Evolutionary conservation across 2,888 invertebrate genomes (phyloP), one percentile per base, ranked within the genome.

Genomic region (Himalopsyche japonica): DNA sequence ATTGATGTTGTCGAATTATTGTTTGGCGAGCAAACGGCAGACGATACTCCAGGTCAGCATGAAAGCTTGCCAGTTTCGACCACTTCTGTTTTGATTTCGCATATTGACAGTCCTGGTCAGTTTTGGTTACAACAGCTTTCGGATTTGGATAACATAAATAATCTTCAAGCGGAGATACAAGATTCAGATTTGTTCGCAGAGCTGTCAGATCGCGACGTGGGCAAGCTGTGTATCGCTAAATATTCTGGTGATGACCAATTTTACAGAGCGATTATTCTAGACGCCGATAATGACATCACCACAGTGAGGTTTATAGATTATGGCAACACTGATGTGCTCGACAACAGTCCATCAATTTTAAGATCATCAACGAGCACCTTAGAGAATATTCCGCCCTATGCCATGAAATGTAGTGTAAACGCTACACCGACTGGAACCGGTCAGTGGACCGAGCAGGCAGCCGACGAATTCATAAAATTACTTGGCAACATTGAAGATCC

Each of bases 221-320:
- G 95, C 8, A 93, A 94, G 0, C 88, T 94, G 0, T 96, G 96
- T 88, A 92, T 95, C 79, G 98, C 98, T 0, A 95, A 95, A 88
- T 98, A 97, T 89, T 94, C 95, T 0, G 95, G 94, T 1, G 97
- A 98, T 89, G 95, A 95, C 64, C 93, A 94, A 87, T 99, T 99
- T 98, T 99, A 99, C 90, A 93, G 99, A 84, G 98, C 98, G 0
- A 95, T 95, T 89, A 95, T 99, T 10, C 93, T 98, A 64, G 97
- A 97, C 89, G 93, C 95, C 0, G 95, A 95, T 86, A 92, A 93
- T 7, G 96, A 96, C 86, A 94, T 96, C 57, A 96, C 95, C 12
- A 96, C 95, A 0, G 94, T 96, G 0, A 93, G 95, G 47, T 96
- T 96, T 88, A 93, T 96, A 18, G 97, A 97, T 89, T 96, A 94